Percentiles rank a stretch among this genome's conserved stretches.
Evolutionary conservation across 37 sponge, comb jelly and placozoan genomes (phyloP).

Genomic region (Amphimedon queenslandica): DNA sequence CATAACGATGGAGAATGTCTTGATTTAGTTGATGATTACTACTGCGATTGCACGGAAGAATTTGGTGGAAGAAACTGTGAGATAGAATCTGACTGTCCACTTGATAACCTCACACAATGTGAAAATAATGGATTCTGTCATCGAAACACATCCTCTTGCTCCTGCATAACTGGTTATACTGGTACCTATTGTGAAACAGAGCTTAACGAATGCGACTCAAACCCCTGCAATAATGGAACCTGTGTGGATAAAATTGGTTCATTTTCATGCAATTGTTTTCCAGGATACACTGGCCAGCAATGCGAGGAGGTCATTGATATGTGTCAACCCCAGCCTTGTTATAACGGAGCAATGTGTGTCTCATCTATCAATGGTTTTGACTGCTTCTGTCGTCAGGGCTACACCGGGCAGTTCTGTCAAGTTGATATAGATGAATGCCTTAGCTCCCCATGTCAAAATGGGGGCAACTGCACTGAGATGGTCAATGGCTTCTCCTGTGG

Average conservation of each 20-base stretch:
- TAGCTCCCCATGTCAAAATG: conserved; percentile 25
- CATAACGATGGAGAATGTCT: conserved; percentile 38
- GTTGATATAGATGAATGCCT: conserved; percentile 55
- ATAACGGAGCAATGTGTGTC: conserved; percentile 20
- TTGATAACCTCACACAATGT: background rate
- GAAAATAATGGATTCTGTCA: conserved; percentile 12
- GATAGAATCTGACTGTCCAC: background rate
- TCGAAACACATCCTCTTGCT: too few species aligned
- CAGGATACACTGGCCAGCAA: conserved; percentile 37
- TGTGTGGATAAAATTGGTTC: conserved; percentile 35
- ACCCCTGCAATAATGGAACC: conserved; percentile 53
- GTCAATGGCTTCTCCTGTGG: conserved; percentile 23
- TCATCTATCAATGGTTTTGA: conserved; percentile 1
- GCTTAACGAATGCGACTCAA: conserved; percentile 40
- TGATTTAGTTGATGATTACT: conserved; percentile 2
- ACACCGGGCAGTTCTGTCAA: conserved; percentile 43
- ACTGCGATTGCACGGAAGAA: conserved; percentile 3
- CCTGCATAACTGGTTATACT: conserved; percentile 54
- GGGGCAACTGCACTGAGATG: conserved; percentile 35
- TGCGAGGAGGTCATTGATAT: conserved; percentile 37
- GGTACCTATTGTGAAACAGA: conserved; percentile 34
- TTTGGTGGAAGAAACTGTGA: background rate
- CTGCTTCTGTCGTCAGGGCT: conserved; percentile 21
- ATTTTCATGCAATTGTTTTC: conserved; percentile 42
- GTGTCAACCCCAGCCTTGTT: conserved; percentile 39